Base-by-base conservation (phyloP, 1,140 invertebrate genomes). In the Bacillus rossius region DNA sequence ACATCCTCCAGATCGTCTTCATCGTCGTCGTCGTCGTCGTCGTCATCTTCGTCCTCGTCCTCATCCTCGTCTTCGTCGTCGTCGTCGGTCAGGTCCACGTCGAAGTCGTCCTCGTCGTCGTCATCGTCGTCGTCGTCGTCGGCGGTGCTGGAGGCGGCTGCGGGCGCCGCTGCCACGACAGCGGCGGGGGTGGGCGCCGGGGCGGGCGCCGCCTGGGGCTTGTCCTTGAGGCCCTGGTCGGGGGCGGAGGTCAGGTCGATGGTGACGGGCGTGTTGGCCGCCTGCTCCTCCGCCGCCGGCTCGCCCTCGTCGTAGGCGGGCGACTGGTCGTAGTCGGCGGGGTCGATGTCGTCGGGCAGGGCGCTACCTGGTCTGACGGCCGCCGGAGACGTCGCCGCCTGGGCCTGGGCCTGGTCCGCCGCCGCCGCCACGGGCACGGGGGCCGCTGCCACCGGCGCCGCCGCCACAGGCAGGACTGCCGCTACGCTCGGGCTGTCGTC, bases 1-100 rank as follows among this genome's bases (percentile, higher is more conserved):
- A 85, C 79, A 61, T 82, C 84, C 34, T 83, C 82, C 50, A 86
- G 85, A 61, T 85, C 85, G 47, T 87, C 87, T 34, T 88, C 87
- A 55, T 87, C 85, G 8, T 86, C 86, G 8, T 87, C 86, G 13
- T 88, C 87, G 10, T 88, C 86, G 29, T 86, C 85, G 22, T 83
- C 83, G 20, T 86, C 82, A 42, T 83, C 82, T 50, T 80, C 80
- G 34, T 78, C 80, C 16, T 79, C 85, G 37, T 82, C 79, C 59
- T 80, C 78, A 59, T 79, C 80, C 34, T 78, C 79, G 61, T 81
- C 71, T 16, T 71, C 73, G 23, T 73, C 55, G 4, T 66, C 57
- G 16, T 59, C 66, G 17, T 59, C 63, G 2, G 67, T 66, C 51
- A 81, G 84, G 67, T 83, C 83, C 56, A 75, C 74, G 67, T 80